Percentiles rank a stretch among this genome's conserved stretches.
These are phyloP conservation scores for Taxidea taxus DNA, from an alignment of 2,113 vertebrate genomes.

Conservation along the genomic window DNA sequence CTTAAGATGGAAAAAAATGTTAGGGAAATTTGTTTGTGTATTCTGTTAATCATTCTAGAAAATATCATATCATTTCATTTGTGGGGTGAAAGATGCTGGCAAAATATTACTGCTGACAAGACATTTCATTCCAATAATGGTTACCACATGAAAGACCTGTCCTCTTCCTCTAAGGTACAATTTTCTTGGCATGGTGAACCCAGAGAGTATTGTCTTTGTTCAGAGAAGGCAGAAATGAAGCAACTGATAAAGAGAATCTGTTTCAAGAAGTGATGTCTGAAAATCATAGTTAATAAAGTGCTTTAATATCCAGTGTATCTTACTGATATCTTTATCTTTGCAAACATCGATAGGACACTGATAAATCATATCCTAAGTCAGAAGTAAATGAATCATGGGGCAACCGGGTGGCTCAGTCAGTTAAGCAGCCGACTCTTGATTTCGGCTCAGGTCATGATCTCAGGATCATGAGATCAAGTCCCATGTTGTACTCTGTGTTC, in stretches of 20 bases:
- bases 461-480: background rate
- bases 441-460: background rate
- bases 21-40: background rate
- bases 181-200: background rate
- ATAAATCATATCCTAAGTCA: background rate
- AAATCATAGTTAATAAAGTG: constrained; percentile 2
- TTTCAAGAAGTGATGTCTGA: background rate
- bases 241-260: background rate
- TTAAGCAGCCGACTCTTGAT: background rate
- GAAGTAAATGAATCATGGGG: background rate
- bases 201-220: background rate
- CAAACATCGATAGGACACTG: background rate
- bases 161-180: background rate
- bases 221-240: constrained; percentile 1
- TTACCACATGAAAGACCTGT: background rate
- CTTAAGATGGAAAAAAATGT: background rate
- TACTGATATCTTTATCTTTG: background rate
- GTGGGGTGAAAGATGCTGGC: background rate
- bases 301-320: background rate
- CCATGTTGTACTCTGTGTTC: background rate
- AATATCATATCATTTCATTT: background rate
- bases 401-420: background rate
- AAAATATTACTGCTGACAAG: background rate
- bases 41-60: background rate
- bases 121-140: background rate